These are phyloP conservation scores for Gnatocerus cornutus DNA, from an alignment of 2,888 invertebrate species.

Conservation along the genomic window DNA sequence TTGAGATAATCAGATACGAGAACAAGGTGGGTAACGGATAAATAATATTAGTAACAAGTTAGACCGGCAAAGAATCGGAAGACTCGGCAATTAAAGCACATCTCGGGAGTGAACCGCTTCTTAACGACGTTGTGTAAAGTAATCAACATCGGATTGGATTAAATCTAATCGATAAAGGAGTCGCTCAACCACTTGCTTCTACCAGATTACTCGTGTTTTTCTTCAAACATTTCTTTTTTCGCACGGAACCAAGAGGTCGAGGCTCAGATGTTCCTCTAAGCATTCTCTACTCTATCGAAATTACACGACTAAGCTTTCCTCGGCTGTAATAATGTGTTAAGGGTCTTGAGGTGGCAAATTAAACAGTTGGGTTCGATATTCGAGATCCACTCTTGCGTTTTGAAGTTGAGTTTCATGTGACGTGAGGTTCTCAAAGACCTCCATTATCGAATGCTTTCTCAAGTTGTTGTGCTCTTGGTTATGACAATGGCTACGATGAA, in stretches of 20 bases:
- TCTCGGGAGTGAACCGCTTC: constrained; percentile 25
- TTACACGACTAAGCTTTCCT: constrained; percentile 22
- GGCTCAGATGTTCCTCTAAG: constrained; percentile 21
- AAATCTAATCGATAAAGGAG: constrained; percentile 53
- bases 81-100: constrained; percentile 40
- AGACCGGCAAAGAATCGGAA: constrained; percentile 28
- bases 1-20: constrained; percentile 53
- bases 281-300: constrained; percentile 6
- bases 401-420: constrained; percentile 23
- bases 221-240: constrained; percentile 14
- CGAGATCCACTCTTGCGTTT: constrained; percentile 28
- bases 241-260: constrained; percentile 2
- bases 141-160: constrained; percentile 54
- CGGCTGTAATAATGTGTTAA: constrained; percentile 23
- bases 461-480: constrained; percentile 6
- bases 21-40: constrained; percentile 25
- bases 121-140: constrained; percentile 46
- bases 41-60: constrained; percentile 40
- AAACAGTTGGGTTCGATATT: constrained; percentile 40
- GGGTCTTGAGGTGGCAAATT: constrained; percentile 34
- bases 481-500: constrained; percentile 5
- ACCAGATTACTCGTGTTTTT: constrained; percentile 45
- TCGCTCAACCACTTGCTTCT: constrained; percentile 48
- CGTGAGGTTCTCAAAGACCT: constrained; percentile 17
- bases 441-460: constrained; percentile 17